phyloP scores from a whole-genome alignment of 2,797 vertebrate species.

The Amniataba percoides region DNA sequence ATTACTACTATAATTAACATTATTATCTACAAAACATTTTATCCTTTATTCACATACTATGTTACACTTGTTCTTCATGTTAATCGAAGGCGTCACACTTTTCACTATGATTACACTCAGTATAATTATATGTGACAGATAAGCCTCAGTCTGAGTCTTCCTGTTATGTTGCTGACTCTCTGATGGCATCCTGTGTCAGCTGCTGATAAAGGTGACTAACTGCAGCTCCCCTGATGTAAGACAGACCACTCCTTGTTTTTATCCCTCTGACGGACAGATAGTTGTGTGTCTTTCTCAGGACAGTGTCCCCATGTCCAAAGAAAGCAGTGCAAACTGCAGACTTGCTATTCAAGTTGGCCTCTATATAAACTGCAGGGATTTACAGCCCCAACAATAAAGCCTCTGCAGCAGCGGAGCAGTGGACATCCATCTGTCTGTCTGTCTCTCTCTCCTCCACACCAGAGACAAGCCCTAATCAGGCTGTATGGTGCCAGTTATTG shows the following conservation, averaged over 20 bases:
- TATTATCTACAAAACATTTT: too few relatives aligned
- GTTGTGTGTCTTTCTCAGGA: conserved; percentile 2
- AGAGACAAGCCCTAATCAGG: neutral
- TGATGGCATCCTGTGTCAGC: neutral
- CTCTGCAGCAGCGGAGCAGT: neutral
- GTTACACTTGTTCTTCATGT: too few relatives aligned
- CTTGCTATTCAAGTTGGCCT: neutral
- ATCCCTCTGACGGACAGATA: neutral
- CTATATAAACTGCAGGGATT: conserved; percentile 20
- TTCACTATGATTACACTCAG: too few relatives aligned
- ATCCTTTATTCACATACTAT: too few relatives aligned
- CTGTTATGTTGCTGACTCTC: neutral
- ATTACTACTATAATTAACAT: too few relatives aligned
- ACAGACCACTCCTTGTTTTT: neutral
- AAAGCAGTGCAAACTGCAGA: conserved; percentile 7
- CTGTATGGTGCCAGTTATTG: neutral
- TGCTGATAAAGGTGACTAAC: neutral
- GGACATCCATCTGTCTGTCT: neutral
- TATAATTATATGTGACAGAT: too few relatives aligned
- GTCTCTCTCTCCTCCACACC: too few relatives aligned
- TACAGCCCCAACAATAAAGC: conserved; percentile 18
- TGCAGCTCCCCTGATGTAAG: neutral
- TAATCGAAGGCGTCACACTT: too few relatives aligned
- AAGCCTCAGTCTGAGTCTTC: neutral
- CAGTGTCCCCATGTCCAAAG: neutral